Percentiles rank a stretch among this genome's conserved stretches.
Evolutionary conservation across 1,140 invertebrate genomes (phyloP).

Genomic region (Drosophila gunungcola): DNA sequence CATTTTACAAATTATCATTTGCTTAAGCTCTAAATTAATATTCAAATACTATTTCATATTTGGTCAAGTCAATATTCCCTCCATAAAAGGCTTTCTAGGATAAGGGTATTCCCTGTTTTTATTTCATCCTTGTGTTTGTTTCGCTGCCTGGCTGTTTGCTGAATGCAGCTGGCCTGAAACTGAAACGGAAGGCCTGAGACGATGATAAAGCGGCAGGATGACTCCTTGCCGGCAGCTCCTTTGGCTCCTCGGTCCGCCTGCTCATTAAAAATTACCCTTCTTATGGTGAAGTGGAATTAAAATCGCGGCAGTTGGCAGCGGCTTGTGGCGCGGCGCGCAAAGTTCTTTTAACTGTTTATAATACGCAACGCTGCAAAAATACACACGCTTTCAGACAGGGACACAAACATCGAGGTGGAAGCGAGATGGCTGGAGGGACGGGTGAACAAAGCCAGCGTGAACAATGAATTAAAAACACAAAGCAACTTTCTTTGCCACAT

Average conservation of each 20-base stretch:
- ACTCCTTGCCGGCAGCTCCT: conserved; percentile 43
- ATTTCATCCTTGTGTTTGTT: conserved; percentile 20
- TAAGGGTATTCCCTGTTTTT: conserved; percentile 11
- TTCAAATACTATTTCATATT: no score
- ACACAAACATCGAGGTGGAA: conserved; percentile 11
- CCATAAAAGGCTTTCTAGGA: no score
- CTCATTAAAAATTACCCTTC: conserved; percentile 82
- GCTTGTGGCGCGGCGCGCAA: conserved; percentile 39
- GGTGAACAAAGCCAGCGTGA: conserved; percentile 46
- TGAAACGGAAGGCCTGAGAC: conserved; percentile 58
- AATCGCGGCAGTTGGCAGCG: conserved; percentile 60
- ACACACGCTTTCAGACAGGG: conserved; percentile 20
- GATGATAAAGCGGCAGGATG: conserved; percentile 53
- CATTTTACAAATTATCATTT: no score
- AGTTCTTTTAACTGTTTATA: conserved; percentile 78
- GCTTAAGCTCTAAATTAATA: no score
- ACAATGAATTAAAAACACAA: conserved; percentile 63
- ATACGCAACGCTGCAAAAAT: conserved; percentile 70
- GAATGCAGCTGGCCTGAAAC: conserved; percentile 60
- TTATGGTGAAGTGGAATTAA: conserved; percentile 75
- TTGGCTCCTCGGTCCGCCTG: conserved; percentile 9
- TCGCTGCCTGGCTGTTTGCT: conserved; percentile 29
- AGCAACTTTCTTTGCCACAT: conserved; percentile 49
- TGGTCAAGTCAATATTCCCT: background rate
- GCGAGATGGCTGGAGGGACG: conserved; percentile 1